Percentiles rank a stretch among this genome's conserved stretches.
Evolutionary conservation across 2,113 vertebrate genomes (phyloP).

Genomic region (Colinus virginianus): DNA sequence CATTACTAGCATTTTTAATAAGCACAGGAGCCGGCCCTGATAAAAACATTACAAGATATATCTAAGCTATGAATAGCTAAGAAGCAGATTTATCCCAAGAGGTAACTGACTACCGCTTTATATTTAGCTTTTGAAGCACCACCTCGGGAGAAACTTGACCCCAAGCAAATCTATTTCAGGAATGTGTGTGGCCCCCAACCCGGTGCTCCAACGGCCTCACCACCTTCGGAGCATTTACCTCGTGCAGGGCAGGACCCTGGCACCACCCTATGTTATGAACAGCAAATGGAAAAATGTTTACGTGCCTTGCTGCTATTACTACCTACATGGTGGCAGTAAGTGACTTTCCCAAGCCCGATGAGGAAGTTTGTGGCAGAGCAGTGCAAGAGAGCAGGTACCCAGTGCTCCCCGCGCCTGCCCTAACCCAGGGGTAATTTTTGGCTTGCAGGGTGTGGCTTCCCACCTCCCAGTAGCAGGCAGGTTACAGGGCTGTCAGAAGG

Average conservation of each 20-base stretch:
- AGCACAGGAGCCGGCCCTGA: not conserved
- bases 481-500: not conserved
- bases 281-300: not conserved
- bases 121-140: slow-evolving; percentile 47
- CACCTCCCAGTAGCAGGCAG: not conserved
- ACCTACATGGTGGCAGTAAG: not conserved
- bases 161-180: slow-evolving; percentile 62
- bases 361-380: not conserved
- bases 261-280: not conserved
- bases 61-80: slow-evolving; percentile 11
- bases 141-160: slow-evolving; percentile 55
- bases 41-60: slow-evolving; percentile 37
- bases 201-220: slow-evolving; percentile 13
- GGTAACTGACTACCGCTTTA: slow-evolving; percentile 41
- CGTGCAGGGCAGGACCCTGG: not conserved
- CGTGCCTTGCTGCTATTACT: not conserved
- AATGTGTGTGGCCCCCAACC: slow-evolving; percentile 32
- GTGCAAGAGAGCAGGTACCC: not conserved
- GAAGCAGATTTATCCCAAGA: slow-evolving; percentile 15
- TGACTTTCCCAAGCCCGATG: not conserved
- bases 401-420: not conserved
- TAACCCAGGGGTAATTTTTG: not conserved
- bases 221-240: slow-evolving; percentile 29
- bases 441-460: not conserved
- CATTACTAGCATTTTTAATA: slow-evolving; percentile 57